These are phyloP conservation scores for Cephus runcator DNA, from an alignment of 2,888 invertebrate genomes.

Conservation along the genomic window DNA sequence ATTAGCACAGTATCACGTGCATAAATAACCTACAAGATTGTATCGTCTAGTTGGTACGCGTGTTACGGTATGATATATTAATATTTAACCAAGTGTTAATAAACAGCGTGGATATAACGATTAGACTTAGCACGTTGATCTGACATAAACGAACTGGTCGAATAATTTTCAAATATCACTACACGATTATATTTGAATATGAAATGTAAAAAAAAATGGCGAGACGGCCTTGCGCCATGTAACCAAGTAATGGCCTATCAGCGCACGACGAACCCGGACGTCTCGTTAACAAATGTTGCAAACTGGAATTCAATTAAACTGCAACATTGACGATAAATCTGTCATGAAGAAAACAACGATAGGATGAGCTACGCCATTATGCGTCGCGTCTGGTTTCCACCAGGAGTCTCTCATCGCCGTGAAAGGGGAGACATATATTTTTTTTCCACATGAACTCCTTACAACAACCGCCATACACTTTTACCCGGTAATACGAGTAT, in stretches of 20 bases:
- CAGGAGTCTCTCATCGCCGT: not conserved
- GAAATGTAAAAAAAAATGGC: not conserved
- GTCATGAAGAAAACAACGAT: conserved; percentile 22
- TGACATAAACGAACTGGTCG: not conserved
- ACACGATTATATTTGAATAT: not conserved
- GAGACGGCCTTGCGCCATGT: conserved; percentile 10
- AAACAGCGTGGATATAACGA: not conserved
- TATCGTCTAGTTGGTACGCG: not conserved
- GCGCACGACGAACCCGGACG: conserved; percentile 25
- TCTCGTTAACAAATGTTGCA: conserved; percentile 33
- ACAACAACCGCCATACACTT: not conserved
- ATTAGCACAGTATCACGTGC: not conserved
- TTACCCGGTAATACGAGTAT: not conserved
- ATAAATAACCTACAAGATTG: not conserved
- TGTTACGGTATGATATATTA: not conserved
- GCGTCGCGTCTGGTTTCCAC: not conserved
- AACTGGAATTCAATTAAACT: conserved; percentile 34
- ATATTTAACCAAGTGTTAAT: not conserved
- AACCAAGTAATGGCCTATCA: conserved; percentile 31
- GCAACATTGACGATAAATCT: conserved; percentile 43
- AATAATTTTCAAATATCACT: not conserved
- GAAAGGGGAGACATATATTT: not conserved
- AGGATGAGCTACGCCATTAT: not conserved
- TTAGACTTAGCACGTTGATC: not conserved
- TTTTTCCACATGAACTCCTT: not conserved